Evolutionary conservation across 2,888 invertebrate genomes (phyloP).

Genomic region (Eumacrocentrus americanus): DNA sequence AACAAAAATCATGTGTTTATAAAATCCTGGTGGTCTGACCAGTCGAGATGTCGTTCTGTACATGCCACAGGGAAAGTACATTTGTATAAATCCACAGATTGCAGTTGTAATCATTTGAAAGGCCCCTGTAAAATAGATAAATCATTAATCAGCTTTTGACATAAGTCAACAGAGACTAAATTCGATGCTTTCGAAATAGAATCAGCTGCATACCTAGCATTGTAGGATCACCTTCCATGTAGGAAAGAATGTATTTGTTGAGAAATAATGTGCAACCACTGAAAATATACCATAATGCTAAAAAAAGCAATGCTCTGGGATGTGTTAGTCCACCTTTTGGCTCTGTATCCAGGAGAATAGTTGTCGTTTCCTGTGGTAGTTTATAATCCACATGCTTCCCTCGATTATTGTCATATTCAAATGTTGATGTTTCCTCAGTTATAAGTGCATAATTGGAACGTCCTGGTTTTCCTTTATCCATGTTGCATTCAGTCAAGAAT

Average conservation of each 20-base stretch:
- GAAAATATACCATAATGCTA: conserved; percentile 77
- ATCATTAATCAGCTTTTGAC: not conserved
- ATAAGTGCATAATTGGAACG: conserved; percentile 46
- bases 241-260: conserved; percentile 78
- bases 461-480: conserved; percentile 29
- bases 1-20: conserved; percentile 75
- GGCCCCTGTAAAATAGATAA: conserved; percentile 64
- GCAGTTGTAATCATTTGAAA: conserved; percentile 79
- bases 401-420: conserved; percentile 43
- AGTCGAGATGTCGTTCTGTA: conserved; percentile 68
- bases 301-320: conserved; percentile 67
- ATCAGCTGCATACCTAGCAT: conserved; percentile 77
- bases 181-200: too few species aligned
- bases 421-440: conserved; percentile 43
- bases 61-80: conserved; percentile 77
- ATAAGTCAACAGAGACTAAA: too few species aligned
- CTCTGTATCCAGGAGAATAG: conserved; percentile 44
- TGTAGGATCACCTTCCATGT: conserved; percentile 75
- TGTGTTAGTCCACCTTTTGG: conserved; percentile 65
- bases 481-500: too few species aligned
- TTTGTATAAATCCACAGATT: conserved; percentile 75
- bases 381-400: conserved; percentile 43
- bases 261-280: conserved; percentile 78
- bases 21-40: conserved; percentile 72
- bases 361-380: conserved; percentile 50